Conservation (phyloP, 2,113 vertebrate species). For the Serilophus lunatus region DNA sequence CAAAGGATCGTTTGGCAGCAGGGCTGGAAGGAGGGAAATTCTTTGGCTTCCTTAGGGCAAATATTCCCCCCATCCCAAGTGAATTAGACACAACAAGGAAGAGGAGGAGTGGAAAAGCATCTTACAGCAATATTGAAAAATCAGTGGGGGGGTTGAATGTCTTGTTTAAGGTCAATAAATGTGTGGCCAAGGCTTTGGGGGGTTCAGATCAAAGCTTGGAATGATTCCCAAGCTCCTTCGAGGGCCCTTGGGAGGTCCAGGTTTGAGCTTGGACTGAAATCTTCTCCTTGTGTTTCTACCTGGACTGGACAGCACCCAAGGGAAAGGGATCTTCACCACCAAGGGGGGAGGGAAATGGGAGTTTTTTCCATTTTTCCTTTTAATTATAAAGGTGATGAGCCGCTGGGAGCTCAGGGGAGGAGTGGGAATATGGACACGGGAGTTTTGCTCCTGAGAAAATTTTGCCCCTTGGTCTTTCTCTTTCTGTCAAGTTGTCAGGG, state of each 20-base stretch:
- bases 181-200: neutral
- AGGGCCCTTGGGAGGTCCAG: neutral
- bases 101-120: neutral
- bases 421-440: neutral
- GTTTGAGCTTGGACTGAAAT: neutral
- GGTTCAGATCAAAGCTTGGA: neutral
- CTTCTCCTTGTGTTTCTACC: neutral
- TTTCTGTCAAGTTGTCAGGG: neutral
- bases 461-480: neutral
- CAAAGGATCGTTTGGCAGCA: neutral
- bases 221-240: neutral
- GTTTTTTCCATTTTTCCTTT: neutral
- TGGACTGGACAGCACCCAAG: neutral
- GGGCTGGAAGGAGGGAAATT: neutral
- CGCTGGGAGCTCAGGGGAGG: neutral
- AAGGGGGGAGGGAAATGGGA: rapidly evolving
- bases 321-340: neutral
- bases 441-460: neutral
- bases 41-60: neutral
- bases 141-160: neutral
- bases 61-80: neutral
- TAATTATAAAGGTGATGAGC: neutral
- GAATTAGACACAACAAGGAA: conserved; percentile 9
- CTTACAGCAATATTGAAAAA: neutral
- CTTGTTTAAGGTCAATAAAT: neutral